Conservation (phyloP, 2,113 vertebrate species). For the Pelusios castaneus region DNA sequence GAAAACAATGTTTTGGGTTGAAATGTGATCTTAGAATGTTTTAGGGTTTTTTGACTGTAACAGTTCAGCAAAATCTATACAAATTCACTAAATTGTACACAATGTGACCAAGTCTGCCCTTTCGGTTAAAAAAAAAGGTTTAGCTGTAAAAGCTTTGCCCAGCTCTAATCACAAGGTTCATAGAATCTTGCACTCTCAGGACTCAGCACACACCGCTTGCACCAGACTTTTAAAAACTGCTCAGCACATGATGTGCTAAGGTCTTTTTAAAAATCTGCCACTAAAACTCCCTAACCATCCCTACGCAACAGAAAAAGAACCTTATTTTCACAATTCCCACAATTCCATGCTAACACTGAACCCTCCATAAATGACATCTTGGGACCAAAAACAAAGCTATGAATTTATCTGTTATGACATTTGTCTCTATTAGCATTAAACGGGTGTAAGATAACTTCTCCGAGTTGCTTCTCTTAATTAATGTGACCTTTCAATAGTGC, state of each 20-base stretch:
- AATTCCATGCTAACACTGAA: background rate
- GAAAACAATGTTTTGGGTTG: background rate
- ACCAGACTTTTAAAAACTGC: rapidly evolving
- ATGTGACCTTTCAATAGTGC: conserved; percentile 49
- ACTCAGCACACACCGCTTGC: rapidly evolving
- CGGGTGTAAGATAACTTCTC: background rate
- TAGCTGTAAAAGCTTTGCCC: background rate
- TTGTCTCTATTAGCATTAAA: conserved; percentile 29
- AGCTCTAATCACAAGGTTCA: background rate
- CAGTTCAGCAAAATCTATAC: background rate
- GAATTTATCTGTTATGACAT: conserved; percentile 4
- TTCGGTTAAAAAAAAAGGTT: background rate
- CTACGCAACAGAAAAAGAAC: background rate
- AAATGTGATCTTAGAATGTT: background rate
- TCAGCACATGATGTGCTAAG: background rate
- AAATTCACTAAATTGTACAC: background rate
- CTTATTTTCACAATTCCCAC: background rate
- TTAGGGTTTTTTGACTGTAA: background rate
- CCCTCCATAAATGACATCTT: background rate
- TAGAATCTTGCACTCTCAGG: background rate
- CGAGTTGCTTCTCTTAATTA: conserved; percentile 48
- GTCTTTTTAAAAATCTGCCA: background rate
- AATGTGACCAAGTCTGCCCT: background rate
- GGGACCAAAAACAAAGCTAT: background rate
- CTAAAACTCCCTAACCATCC: background rate